Base-by-base conservation (phyloP, 1,140 invertebrate species). In the Chionoecetes opilio region DNA sequence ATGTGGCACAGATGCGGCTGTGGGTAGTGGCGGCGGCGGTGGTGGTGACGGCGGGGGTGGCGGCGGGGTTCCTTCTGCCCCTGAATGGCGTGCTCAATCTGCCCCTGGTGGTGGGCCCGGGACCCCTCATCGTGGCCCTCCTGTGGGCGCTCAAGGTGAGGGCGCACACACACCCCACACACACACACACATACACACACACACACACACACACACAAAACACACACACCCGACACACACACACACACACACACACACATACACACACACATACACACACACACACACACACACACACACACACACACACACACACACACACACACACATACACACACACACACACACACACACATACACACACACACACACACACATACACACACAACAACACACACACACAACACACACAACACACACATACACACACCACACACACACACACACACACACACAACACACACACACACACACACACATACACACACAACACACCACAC, bases 271-370 rank as follows among this genome's bases (percentile, higher is more conserved):
- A 88, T 8, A 35, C 34, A 38, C 5, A 38, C 35, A 88, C 35
- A 88, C 35, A 88, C 26, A 88, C 26, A 88, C 35, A 88, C 26
- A 38, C 26, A 88, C 35, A 38, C 26, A 88, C 35, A 88, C 26
- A 88, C 26, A 88, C 26, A 88, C 26, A 88, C 26, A 38, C 35
- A 38, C 26, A 88, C 35, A 35, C 26, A 88, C 26, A 88, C 26
- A 88, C 26, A 88, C 35, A 35, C 26, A 38, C 35, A 35, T 88
- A 88, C 26, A 88, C 35, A 88, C 26, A 88, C 26, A 35, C 26
- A 38, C 35, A 38, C 35, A 88, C 26, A 88, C 26, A 88, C 35
- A 88, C 26, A 88, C 26, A 88, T 35, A 35, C 21, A 38, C 35
- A 38, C 35, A 88, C 21, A 88, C 21, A 88, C 34, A 88, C 34